These are phyloP conservation scores for Sinopyrophorus schimmeli DNA, from an alignment of 2,888 invertebrate genomes.

Conservation along the genomic window DNA sequence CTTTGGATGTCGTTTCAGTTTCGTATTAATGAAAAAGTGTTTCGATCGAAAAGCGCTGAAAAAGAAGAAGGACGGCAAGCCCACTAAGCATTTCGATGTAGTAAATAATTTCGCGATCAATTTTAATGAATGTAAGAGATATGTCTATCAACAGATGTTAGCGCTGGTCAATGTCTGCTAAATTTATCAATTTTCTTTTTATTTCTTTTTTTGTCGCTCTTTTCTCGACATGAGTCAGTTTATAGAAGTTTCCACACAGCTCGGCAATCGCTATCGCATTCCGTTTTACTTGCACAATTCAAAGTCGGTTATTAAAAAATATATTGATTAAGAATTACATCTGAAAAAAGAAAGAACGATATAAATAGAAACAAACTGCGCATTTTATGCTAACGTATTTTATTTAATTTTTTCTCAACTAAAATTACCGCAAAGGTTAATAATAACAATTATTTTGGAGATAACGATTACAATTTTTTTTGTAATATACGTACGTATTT, in stretches of 20 bases:
- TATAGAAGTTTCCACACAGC: conserved; percentile 1
- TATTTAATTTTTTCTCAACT: too few relatives aligned
- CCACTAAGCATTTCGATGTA: too few relatives aligned
- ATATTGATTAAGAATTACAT: not conserved
- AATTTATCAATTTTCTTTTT: conserved; percentile 1
- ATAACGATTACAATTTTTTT: too few relatives aligned
- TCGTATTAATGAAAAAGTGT: too few relatives aligned
- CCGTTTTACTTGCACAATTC: not conserved
- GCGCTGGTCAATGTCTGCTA: conserved; percentile 1
- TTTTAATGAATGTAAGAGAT: not conserved
- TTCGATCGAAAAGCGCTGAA: too few relatives aligned
- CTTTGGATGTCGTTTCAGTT: conserved; percentile 7
- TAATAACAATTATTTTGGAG: too few relatives aligned
- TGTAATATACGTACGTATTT: too few relatives aligned
- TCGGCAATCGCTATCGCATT: conserved; percentile 1
- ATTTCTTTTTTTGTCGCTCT: not conserved
- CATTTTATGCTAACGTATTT: not conserved
- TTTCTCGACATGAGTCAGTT: not conserved
- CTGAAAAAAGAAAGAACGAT: not conserved
- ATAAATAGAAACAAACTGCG: conserved; percentile 1
- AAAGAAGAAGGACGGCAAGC: too few relatives aligned
- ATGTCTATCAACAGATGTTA: not conserved
- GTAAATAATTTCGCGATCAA: too few relatives aligned
- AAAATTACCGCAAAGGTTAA: too few relatives aligned
- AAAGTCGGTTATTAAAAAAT: not conserved